phyloP scores from a whole-genome alignment of 2,113 vertebrate species.

The Xiphorhynchus elegans region DNA sequence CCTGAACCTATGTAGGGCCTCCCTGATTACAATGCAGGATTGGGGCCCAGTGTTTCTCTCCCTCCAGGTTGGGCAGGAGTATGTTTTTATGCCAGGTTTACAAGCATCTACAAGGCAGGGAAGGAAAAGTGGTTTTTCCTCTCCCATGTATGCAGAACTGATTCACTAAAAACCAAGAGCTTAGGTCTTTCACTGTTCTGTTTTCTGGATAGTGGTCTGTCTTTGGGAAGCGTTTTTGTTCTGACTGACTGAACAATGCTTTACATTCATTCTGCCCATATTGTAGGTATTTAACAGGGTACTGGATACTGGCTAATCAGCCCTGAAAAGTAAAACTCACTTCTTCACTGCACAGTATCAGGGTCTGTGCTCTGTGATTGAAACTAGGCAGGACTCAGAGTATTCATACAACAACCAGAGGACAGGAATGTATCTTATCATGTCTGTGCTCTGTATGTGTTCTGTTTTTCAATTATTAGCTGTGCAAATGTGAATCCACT shows the following conservation, averaged over 20 bases:
- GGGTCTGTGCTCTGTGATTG: background rate
- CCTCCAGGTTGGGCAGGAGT: background rate
- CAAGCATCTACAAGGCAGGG: background rate
- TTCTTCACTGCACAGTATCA: background rate
- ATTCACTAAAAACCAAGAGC: background rate
- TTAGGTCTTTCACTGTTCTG: background rate
- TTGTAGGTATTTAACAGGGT: background rate
- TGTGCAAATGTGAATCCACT: background rate
- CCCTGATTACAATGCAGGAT: background rate
- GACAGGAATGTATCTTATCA: background rate
- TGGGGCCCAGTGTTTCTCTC: background rate
- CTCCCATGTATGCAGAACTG: background rate
- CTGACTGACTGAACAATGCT: background rate
- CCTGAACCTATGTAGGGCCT: background rate
- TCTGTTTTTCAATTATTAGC: background rate
- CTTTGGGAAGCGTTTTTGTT: background rate
- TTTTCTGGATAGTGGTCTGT: background rate
- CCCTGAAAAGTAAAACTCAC: background rate
- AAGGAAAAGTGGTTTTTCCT: background rate
- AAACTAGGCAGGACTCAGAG: background rate
- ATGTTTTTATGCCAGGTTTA: background rate
- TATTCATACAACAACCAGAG: background rate
- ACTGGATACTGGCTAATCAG: background rate
- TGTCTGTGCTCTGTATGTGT: background rate
- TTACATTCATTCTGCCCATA: background rate